These are phyloP conservation scores for Macaria notata DNA, from an alignment of 2,888 invertebrate species.

Conservation along the genomic window DNA sequence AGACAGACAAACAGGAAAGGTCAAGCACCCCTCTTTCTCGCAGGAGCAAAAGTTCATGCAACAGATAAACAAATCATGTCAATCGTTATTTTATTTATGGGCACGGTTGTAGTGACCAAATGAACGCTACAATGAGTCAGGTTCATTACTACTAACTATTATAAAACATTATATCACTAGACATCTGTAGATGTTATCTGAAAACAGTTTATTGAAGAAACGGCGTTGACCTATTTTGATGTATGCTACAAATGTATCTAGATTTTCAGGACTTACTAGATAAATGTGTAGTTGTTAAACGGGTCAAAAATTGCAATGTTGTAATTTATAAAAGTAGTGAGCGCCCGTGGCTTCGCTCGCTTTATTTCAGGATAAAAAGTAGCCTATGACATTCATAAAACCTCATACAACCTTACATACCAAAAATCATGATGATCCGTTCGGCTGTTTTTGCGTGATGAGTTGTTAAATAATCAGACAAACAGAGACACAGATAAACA, in stretches of 20 bases:
- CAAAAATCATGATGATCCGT: no score
- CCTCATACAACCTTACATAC: no score
- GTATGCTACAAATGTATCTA: neutral
- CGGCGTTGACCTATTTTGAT: constrained; percentile 31
- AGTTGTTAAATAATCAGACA: no score
- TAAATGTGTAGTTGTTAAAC: no score
- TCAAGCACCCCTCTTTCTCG: constrained; percentile 11
- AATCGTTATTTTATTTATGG: constrained; percentile 8
- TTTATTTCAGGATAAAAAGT: no score
- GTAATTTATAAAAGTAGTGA: no score
- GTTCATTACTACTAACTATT: constrained; percentile 19
- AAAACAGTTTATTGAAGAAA: constrained; percentile 32
- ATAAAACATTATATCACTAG: constrained; percentile 33
- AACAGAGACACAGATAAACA: no score
- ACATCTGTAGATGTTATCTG: constrained; percentile 42
- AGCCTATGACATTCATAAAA: no score
- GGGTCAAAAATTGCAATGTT: no score
- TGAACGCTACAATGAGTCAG: constrained; percentile 9
- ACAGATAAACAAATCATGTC: constrained; percentile 12
- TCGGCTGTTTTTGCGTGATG: no score
- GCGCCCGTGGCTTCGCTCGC: no score
- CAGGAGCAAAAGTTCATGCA: constrained; percentile 10
- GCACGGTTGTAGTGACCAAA: neutral
- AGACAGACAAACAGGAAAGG: constrained; percentile 3
- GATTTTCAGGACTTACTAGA: neutral